Percentiles rank a stretch among this genome's conserved stretches.
These are phyloP conservation scores for Engraulis encrasicolus DNA, from an alignment of 2,113 vertebrate species.

Conservation along the genomic window DNA sequence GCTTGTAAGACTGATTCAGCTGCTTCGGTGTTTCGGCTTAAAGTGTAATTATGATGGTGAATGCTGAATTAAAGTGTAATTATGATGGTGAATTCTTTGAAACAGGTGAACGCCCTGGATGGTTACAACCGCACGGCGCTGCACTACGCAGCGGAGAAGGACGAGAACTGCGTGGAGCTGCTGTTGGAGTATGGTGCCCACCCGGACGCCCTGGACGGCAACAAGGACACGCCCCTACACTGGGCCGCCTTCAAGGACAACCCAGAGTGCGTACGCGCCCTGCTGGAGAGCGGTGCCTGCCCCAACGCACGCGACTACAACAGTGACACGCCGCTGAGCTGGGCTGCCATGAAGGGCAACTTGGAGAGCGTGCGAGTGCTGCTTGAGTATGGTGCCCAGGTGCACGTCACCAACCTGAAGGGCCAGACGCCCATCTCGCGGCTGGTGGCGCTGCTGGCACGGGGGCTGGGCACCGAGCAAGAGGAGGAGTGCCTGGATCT, in stretches of 20 bases:
- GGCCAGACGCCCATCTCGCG: slow-evolving; percentile 92
- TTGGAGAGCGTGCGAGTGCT: slow-evolving; percentile 91
- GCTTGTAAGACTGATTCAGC: background rate
- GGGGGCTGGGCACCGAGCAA: slow-evolving; percentile 88
- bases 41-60: background rate
- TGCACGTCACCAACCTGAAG: slow-evolving; percentile 88
- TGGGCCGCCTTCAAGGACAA: slow-evolving; percentile 98
- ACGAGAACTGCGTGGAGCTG: slow-evolving; percentile 92
- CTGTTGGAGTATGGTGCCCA: slow-evolving; percentile 90
- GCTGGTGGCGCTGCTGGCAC: slow-evolving; percentile 84
- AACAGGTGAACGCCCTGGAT: slow-evolving; percentile 92
- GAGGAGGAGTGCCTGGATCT: slow-evolving; percentile 92
- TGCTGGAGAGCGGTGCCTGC: slow-evolving; percentile 87
- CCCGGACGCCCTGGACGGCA: slow-evolving; percentile 89
- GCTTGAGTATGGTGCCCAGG: slow-evolving; percentile 90
- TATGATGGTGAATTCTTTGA: too few relatives aligned
- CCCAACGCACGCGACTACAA: slow-evolving; percentile 93
- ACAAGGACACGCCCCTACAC: slow-evolving; percentile 94
- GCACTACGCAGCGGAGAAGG: slow-evolving; percentile 95
- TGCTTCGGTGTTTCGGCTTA: background rate
- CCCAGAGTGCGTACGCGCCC: slow-evolving; percentile 85
- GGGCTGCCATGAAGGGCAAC: slow-evolving; percentile 97
- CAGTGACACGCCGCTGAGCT: slow-evolving; percentile 92
- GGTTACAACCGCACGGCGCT: slow-evolving; percentile 96
- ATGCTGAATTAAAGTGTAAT: background rate